A percentile compares a stretch with the other conserved stretches of the same genome.
phyloP scores from a whole-genome alignment of 2,797 vertebrate species.

The Gambusia yucatana region DNA sequence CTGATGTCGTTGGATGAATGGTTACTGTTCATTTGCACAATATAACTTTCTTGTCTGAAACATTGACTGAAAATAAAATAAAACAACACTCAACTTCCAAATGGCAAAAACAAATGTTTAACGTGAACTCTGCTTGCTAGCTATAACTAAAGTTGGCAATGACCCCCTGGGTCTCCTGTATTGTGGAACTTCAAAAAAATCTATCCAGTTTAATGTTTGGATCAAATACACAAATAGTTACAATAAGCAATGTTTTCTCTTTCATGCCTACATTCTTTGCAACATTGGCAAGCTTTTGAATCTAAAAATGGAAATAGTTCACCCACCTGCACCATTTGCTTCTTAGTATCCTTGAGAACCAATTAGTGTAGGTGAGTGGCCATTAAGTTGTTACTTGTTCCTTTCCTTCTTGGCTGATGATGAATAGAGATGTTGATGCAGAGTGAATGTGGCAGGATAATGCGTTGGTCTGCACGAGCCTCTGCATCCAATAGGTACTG shows the following conservation, averaged over 20 bases:
- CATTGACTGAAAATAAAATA: background rate
- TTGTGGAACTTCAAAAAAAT: background rate
- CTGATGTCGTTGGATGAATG: background rate
- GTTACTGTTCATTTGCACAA: background rate
- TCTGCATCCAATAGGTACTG: constrained; percentile 18
- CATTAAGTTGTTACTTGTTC: constrained; percentile 37
- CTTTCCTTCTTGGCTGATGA: constrained; percentile 30
- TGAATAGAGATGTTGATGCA: constrained; percentile 49
- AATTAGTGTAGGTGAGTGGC: constrained; percentile 37
- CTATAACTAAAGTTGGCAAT: background rate
- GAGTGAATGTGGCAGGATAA: constrained; percentile 41
- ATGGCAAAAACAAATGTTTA: background rate
- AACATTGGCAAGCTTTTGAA: constrained; percentile 9
- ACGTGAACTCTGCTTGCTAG: background rate
- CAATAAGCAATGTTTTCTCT: background rate
- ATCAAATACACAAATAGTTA: constrained; percentile 4
- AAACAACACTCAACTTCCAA: background rate
- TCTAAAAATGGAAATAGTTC: constrained; percentile 13
- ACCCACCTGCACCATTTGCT: constrained; percentile 1
- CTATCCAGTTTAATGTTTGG: background rate
- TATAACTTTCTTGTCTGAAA: background rate
- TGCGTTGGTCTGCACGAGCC: constrained; percentile 38
- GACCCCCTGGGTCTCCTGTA: background rate
- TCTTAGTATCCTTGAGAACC: constrained; percentile 22
- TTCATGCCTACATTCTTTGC: constrained; percentile 17